These are phyloP conservation scores for Drosophila paucipuncta DNA, from an alignment of 2,888 invertebrate species.

Conservation along the genomic window DNA sequence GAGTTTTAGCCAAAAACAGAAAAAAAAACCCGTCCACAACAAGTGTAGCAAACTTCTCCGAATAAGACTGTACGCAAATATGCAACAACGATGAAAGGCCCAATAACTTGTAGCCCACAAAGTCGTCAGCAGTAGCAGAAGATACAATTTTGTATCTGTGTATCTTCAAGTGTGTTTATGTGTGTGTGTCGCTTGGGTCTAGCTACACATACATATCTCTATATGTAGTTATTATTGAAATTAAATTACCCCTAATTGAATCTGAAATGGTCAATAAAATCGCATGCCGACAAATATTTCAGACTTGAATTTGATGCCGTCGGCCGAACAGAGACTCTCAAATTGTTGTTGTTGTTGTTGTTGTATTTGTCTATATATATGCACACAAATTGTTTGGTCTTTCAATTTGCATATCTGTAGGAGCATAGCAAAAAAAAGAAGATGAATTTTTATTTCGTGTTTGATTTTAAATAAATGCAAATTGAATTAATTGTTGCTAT, in stretches of 20 bases:
- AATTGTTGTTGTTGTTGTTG: slow-evolving; percentile 26
- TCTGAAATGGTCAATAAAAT: slow-evolving; percentile 81
- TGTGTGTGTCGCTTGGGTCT: slow-evolving; percentile 26
- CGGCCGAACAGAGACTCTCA: slow-evolving; percentile 12
- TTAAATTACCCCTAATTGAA: slow-evolving; percentile 81
- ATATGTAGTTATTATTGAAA: slow-evolving; percentile 74
- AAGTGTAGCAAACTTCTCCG: slow-evolving; percentile 17
- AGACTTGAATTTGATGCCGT: slow-evolving; percentile 63
- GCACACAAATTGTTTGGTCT: slow-evolving; percentile 46
- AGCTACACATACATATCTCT: slow-evolving; percentile 50
- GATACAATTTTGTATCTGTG: slow-evolving; percentile 35
- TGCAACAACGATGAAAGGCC: slow-evolving; percentile 21
- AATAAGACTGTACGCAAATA: slow-evolving; percentile 47
- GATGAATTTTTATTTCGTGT: slow-evolving; percentile 30
- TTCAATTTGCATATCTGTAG: slow-evolving; percentile 64
- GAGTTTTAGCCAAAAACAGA: slow-evolving; percentile 16
- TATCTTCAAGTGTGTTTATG: slow-evolving; percentile 11
- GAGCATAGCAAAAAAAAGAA: slow-evolving; percentile 54
- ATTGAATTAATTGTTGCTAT: slow-evolving; percentile 75
- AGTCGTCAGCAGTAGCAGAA: slow-evolving; percentile 46
- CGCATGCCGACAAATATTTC: slow-evolving; percentile 78
- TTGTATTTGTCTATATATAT: slow-evolving; percentile 16
- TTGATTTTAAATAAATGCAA: slow-evolving; percentile 67
- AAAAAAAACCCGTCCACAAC: slow-evolving; percentile 36
- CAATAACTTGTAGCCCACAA: slow-evolving; percentile 37